Conservation (phyloP, 1,140 invertebrate genomes). For the Neodiprion pinetum region DNA sequence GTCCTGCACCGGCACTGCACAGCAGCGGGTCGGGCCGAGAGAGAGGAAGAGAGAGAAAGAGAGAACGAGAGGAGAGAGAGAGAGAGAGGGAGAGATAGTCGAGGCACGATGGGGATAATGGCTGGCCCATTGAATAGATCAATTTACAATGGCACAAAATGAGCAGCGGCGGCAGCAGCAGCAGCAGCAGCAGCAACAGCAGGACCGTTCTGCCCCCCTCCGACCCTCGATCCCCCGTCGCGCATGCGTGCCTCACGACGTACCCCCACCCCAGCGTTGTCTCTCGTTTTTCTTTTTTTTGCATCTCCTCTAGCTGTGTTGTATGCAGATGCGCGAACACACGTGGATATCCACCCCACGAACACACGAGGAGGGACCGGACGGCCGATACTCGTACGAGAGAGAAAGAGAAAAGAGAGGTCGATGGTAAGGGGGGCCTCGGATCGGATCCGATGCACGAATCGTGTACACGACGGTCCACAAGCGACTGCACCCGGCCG, state of each 20-base stretch:
- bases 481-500: not conserved
- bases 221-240: slow-evolving; percentile 18
- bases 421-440: not conserved
- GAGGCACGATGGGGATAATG: slow-evolving; percentile 39
- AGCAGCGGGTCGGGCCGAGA: not conserved
- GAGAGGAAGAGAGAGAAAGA: not conserved
- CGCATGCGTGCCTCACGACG: not conserved
- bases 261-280: not conserved
- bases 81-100: not conserved
- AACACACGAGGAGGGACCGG: not conserved
- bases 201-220: slow-evolving; percentile 21
- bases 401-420: not conserved
- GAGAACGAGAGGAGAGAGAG: not conserved
- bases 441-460: not conserved
- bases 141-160: slow-evolving; percentile 60
- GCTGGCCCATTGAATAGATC: slow-evolving; percentile 57
- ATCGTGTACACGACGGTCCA: not conserved
- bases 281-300: not conserved
- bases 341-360: not conserved
- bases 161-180: slow-evolving; percentile 46
- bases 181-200: slow-evolving; percentile 23
- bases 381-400: not conserved
- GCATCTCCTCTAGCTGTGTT: not conserved
- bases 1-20: not conserved
- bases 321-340: not conserved